phyloP scores from a whole-genome alignment of 1,140 invertebrate species.

The Patella vulgata region DNA sequence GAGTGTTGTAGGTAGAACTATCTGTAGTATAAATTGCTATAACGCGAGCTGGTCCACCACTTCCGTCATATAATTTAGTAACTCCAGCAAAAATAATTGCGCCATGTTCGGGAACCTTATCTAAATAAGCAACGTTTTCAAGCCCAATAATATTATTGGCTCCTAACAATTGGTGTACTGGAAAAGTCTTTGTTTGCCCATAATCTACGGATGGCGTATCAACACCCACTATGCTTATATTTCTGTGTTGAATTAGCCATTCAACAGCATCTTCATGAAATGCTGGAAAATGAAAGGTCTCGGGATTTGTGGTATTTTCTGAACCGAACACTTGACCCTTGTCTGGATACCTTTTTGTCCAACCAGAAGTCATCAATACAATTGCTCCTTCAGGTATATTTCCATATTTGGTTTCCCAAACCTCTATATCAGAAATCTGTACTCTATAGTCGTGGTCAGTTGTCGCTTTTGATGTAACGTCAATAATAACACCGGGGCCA shows the following conservation, averaged over 20 bases:
- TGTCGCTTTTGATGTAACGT: constrained; percentile 32
- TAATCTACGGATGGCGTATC: constrained; percentile 48
- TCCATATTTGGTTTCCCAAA: constrained; percentile 47
- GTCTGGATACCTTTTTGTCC: constrained; percentile 45
- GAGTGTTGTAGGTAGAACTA: too few species aligned
- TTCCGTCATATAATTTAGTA: constrained; percentile 42
- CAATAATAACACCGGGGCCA: constrained; percentile 35
- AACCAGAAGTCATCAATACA: constrained; percentile 54
- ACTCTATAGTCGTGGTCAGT: constrained; percentile 39
- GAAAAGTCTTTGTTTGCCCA: constrained; percentile 42
- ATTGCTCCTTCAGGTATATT: constrained; percentile 40
- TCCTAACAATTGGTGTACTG: constrained; percentile 37
- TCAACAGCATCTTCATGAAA: constrained; percentile 37
- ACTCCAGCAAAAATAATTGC: constrained; percentile 34
- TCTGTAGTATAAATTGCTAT: too few species aligned
- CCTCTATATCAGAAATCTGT: constrained; percentile 33
- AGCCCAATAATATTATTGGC: constrained; percentile 32
- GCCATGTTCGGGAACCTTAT: constrained; percentile 34
- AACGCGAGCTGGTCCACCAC: constrained; percentile 42
- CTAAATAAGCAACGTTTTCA: constrained; percentile 41
- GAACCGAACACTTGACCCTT: constrained; percentile 36
- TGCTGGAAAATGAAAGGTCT: constrained; percentile 48
- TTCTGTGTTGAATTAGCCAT: constrained; percentile 44
- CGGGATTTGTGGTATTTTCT: constrained; percentile 13
- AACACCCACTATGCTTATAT: constrained; percentile 33